These are phyloP conservation scores for Ladona fulva DNA, from an alignment of 1,140 invertebrate genomes.

Conservation along the genomic window DNA sequence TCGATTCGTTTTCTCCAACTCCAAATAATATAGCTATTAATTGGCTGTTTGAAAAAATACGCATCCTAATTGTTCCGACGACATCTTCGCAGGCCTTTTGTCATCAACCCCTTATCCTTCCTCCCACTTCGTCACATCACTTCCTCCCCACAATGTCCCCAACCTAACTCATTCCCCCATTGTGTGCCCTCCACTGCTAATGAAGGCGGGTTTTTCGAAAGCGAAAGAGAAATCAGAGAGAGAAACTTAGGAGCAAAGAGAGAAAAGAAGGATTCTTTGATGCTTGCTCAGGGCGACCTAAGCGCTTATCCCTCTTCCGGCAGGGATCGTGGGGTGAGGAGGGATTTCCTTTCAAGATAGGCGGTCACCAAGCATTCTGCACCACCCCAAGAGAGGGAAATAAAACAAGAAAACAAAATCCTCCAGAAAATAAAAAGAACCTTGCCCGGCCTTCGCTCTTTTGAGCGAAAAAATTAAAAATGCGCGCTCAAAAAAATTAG, in stretches of 20 bases:
- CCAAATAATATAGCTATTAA: too few species aligned
- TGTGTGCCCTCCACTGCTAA: neutral
- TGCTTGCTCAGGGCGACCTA: slow-evolving; percentile 17
- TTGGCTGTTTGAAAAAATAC: too few species aligned
- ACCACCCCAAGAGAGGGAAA: slow-evolving; percentile 35
- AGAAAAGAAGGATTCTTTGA: slow-evolving; percentile 10
- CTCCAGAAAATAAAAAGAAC: neutral
- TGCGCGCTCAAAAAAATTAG: neutral
- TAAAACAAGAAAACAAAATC: slow-evolving; percentile 35
- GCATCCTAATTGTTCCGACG: too few species aligned
- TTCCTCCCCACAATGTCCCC: neutral
- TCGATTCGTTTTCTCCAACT: too few species aligned
- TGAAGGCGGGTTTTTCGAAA: slow-evolving; percentile 10
- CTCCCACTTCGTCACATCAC: neutral
- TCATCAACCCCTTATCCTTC: neutral
- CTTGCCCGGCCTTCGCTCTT: neutral
- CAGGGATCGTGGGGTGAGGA: neutral
- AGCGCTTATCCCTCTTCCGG: neutral
- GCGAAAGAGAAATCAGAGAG: neutral
- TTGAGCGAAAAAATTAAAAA: neutral
- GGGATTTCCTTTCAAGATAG: neutral
- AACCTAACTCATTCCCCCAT: neutral
- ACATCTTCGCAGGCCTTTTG: neutral
- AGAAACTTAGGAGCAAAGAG: slow-evolving; percentile 23
- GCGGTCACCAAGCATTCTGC: slow-evolving; percentile 22